phyloP scores from a whole-genome alignment of 1,140 invertebrate genomes.

The Brachionus angularis region DNA sequence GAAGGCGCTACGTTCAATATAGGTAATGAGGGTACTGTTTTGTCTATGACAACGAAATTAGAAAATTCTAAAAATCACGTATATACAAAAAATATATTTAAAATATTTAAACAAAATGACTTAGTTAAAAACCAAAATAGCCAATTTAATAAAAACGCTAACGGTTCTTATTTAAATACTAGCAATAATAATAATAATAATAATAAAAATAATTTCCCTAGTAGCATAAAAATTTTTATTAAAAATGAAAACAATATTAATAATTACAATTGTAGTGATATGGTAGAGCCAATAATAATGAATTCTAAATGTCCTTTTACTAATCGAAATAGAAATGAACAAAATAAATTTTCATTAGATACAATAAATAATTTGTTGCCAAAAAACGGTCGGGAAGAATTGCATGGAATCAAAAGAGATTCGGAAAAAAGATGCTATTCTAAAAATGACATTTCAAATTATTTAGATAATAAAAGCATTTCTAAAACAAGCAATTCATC shows the following conservation, averaged over 20 bases:
- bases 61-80: not conserved
- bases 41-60: slow-evolving; percentile 7
- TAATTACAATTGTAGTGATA: slow-evolving; percentile 28
- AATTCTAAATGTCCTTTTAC: not conserved
- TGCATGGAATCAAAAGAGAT: no score
- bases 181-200: no score
- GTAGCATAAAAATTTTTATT: slow-evolving; percentile 33
- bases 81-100: slow-evolving; percentile 22
- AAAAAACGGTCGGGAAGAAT: no score
- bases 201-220: no score
- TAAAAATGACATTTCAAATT: no score
- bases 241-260: slow-evolving; percentile 36
- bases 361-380: no score
- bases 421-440: no score
- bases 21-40: not conserved
- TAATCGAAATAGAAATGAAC: not conserved
- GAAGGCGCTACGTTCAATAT: not conserved
- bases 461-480: no score
- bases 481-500: not conserved
- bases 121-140: no score
- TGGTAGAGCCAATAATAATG: slow-evolving; percentile 5
- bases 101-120: slow-evolving; percentile 24
- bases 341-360: not conserved
- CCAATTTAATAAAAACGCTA: no score
- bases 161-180: no score